phyloP scores from a whole-genome alignment of 2,113 vertebrate species.

The Macrotus californicus region DNA sequence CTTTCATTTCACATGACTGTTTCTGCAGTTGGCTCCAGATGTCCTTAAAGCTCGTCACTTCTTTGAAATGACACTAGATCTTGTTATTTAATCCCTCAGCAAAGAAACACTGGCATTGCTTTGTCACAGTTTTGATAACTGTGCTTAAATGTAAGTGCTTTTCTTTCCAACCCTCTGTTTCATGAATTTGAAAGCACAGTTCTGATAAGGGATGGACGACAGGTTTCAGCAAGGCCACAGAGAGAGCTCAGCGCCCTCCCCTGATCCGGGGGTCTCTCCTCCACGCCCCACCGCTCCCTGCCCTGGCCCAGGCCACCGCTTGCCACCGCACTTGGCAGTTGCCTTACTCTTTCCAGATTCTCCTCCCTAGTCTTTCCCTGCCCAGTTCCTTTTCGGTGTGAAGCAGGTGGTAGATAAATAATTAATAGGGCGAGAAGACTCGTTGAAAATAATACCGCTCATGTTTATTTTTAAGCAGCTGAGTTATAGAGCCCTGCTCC shows the following conservation, averaged over 20 bases:
- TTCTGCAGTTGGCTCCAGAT: neutral
- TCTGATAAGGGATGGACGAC: neutral
- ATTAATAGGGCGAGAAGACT: conserved; percentile 29
- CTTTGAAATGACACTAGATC: neutral
- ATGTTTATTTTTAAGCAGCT: conserved; percentile 49
- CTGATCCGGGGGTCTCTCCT: fast-evolving
- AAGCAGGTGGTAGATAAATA: conserved; percentile 55
- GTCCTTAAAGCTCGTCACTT: neutral
- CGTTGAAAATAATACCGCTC: neutral
- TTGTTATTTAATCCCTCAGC: neutral
- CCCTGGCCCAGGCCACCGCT: neutral
- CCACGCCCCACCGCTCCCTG: neutral
- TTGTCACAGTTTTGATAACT: neutral
- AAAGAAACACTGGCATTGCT: neutral
- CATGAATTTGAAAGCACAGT: neutral
- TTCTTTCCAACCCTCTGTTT: neutral
- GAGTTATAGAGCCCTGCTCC: neutral
- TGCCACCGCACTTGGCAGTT: neutral
- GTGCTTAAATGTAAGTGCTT: neutral
- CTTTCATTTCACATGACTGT: neutral
- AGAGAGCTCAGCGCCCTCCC: fast-evolving
- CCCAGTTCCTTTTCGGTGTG: neutral
- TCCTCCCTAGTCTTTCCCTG: neutral
- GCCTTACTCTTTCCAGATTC: neutral
- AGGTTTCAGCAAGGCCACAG: neutral